phyloP scores from a whole-genome alignment of 2,888 invertebrate species.

The Saturnia japonica region DNA sequence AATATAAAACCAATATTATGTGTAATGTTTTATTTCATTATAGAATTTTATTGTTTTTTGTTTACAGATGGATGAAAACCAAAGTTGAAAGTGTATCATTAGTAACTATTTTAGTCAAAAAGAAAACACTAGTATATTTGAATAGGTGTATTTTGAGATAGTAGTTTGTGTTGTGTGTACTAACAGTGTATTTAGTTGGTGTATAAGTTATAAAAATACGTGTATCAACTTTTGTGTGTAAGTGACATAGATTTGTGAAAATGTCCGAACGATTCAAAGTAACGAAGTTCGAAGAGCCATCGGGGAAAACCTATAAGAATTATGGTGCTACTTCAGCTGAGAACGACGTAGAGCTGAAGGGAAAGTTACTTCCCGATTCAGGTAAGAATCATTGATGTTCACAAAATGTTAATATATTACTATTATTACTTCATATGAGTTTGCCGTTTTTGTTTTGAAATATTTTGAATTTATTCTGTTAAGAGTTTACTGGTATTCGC shows the following conservation, averaged over 20 bases:
- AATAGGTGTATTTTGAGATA: not conserved
- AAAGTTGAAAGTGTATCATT: not conserved
- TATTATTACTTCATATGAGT: not conserved
- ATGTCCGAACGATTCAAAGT: conserved; percentile 84
- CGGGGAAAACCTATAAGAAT: conserved; percentile 78
- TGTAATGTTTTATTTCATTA: too few species aligned
- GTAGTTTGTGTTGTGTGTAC: not conserved
- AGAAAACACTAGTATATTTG: not conserved
- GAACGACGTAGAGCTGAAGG: conserved; percentile 69
- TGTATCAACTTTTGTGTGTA: conserved; percentile 19
- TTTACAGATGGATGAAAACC: conserved; percentile 13
- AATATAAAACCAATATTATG: not conserved
- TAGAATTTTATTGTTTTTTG: not conserved
- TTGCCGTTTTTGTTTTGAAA: too few species aligned
- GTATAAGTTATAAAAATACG: conserved; percentile 12
- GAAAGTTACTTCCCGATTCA: conserved; percentile 70
- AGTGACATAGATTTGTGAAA: conserved; percentile 40
- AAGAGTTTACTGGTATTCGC: too few species aligned
- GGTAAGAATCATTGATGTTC: conserved; percentile 46
- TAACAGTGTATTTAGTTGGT: not conserved
- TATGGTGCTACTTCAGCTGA: conserved; percentile 83
- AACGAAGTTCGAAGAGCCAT: conserved; percentile 81
- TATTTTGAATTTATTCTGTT: too few species aligned
- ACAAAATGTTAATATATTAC: not conserved
- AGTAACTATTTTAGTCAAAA: not conserved